Percentiles rank a stretch among this genome's conserved stretches.
These are phyloP conservation scores for Acropternis orthonyx DNA, from an alignment of 2,797 vertebrate species.

Conservation along the genomic window DNA sequence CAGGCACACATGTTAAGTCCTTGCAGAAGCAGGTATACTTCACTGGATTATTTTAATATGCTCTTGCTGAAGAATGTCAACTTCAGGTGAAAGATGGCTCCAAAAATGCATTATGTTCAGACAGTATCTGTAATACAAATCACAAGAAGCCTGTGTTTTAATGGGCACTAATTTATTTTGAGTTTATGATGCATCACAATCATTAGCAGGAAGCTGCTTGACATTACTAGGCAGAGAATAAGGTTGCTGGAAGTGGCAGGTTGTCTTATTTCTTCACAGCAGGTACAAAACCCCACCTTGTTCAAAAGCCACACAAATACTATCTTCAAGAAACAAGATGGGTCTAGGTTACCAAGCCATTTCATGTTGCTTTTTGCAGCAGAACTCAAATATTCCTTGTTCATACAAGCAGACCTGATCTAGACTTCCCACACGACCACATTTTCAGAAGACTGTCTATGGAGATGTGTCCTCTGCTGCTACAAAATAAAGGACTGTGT, in stretches of 20 bases:
- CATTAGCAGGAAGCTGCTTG: slow-evolving; percentile 46
- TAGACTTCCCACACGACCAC: fast-evolving
- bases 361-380: neutral
- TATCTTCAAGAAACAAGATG: neutral
- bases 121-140: slow-evolving; percentile 50
- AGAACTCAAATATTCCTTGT: neutral
- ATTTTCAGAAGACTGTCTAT: neutral
- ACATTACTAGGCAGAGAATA: neutral
- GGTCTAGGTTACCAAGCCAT: neutral
- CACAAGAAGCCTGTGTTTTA: slow-evolving; percentile 46
- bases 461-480: neutral
- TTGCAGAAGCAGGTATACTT: slow-evolving; percentile 37
- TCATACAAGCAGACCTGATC: fast-evolving
- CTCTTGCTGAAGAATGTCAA: slow-evolving; percentile 44
- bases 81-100: slow-evolving; percentile 28
- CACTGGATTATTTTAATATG: slow-evolving; percentile 45
- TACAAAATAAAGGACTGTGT: neutral
- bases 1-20: neutral
- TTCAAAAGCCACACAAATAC: neutral
- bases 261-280: slow-evolving; percentile 31
- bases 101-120: slow-evolving; percentile 30
- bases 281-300: neutral
- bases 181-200: slow-evolving; percentile 52
- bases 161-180: slow-evolving; percentile 66
- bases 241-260: neutral